Evolutionary conservation across 1,140 invertebrate genomes (phyloP).

Genomic region (Chymomyza costata): DNA sequence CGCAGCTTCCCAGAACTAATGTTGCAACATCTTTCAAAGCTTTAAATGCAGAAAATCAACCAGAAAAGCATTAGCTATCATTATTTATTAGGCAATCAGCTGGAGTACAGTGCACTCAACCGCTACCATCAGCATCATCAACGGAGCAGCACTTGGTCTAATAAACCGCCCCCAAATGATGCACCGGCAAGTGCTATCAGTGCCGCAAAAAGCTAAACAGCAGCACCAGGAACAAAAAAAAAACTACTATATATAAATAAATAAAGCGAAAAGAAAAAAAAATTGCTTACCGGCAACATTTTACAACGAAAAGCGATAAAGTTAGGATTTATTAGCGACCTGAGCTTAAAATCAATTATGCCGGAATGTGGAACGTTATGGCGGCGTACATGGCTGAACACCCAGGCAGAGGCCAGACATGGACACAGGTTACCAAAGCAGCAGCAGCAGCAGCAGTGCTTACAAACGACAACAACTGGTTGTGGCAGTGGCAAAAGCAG

Average conservation of each 20-base stretch:
- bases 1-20: too few relatives aligned
- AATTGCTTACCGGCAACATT: slow-evolving; percentile 41
- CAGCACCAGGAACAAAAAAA: slow-evolving; percentile 44
- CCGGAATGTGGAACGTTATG: slow-evolving; percentile 72
- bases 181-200: too few relatives aligned
- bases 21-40: too few relatives aligned
- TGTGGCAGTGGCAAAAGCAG: neutral
- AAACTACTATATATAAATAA: too few relatives aligned
- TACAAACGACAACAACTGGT: slow-evolving; percentile 8
- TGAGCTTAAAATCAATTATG: slow-evolving; percentile 75
- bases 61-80: slow-evolving; percentile 52
- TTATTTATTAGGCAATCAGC: slow-evolving; percentile 60
- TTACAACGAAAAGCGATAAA: slow-evolving; percentile 67
- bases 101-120: too few relatives aligned
- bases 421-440: too few relatives aligned
- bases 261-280: too few relatives aligned
- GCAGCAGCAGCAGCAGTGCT: neutral
- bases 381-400: slow-evolving; percentile 41
- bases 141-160: slow-evolving; percentile 1
- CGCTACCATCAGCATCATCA: slow-evolving; percentile 26
- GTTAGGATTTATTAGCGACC: slow-evolving; percentile 74
- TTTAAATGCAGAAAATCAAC: slow-evolving; percentile 8
- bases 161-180: too few relatives aligned
- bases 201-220: neutral
- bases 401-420: slow-evolving; percentile 48